These are phyloP conservation scores for Leptinotarsa texana DNA, from an alignment of 1,140 invertebrate genomes.

Conservation along the genomic window DNA sequence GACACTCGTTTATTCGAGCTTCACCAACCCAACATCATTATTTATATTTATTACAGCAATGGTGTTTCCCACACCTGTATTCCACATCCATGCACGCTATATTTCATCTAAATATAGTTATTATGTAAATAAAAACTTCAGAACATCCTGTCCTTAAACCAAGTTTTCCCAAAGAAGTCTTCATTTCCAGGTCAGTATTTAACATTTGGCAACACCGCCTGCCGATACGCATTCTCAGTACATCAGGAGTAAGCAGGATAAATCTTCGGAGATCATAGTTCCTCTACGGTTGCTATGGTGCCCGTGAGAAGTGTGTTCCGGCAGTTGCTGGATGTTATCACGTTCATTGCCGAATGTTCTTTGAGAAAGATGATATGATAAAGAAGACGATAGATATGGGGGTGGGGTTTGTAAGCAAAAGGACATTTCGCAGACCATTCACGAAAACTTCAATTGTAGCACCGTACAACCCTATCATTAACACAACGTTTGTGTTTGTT, in stretches of 20 bases:
- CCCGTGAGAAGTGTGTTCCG: background rate
- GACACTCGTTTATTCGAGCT: too few relatives aligned
- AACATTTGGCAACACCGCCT: background rate
- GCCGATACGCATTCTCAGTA: conserved; percentile 13
- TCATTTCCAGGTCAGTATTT: too few relatives aligned
- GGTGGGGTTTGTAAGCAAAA: background rate
- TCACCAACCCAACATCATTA: too few relatives aligned
- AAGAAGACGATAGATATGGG: background rate
- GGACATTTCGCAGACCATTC: background rate
- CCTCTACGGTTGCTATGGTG: conserved; percentile 9
- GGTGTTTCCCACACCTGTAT: too few relatives aligned
- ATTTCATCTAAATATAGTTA: too few relatives aligned
- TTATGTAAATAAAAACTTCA: too few relatives aligned
- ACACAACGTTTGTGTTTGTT: too few relatives aligned
- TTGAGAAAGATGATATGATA: background rate
- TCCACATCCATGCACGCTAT: too few relatives aligned
- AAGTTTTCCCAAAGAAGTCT: too few relatives aligned
- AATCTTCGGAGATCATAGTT: conserved; percentile 6
- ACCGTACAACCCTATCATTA: too few relatives aligned
- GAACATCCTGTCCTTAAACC: too few relatives aligned
- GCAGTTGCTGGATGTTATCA: background rate
- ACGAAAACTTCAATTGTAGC: background rate
- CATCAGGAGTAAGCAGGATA: conserved; percentile 14
- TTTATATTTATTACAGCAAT: too few relatives aligned
- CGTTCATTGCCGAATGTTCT: background rate